These are phyloP conservation scores for Parus major DNA, from an alignment of 2,113 vertebrate species.

Conservation along the genomic window DNA sequence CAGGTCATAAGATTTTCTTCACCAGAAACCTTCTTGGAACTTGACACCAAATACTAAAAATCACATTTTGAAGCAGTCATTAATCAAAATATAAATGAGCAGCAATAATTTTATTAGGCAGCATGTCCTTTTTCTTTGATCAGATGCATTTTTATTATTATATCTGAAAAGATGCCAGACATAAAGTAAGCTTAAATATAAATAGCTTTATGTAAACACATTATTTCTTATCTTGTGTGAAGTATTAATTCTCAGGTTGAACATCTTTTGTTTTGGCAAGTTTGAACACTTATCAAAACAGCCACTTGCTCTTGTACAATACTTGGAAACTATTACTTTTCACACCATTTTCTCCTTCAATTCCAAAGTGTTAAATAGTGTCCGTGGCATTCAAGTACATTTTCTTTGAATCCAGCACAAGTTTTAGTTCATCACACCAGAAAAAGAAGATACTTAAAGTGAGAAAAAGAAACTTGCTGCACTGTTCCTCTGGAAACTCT, in stretches of 20 bases:
- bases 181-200: not conserved
- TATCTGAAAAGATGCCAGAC: not conserved
- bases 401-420: not conserved
- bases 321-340: not conserved
- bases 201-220: not conserved
- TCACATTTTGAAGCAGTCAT: not conserved
- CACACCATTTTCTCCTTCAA: not conserved
- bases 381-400: not conserved
- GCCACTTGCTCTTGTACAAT: not conserved
- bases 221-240: not conserved
- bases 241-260: not conserved
- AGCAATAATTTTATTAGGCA: not conserved
- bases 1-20: not conserved
- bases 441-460: not conserved
- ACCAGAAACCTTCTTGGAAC: not conserved
- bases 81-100: not conserved
- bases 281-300: not conserved
- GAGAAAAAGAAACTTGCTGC: not conserved
- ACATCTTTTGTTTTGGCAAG: not conserved
- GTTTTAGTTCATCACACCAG: not conserved
- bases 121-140: accelerated
- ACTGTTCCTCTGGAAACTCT: not conserved
- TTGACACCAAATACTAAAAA: not conserved
- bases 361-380: not conserved
- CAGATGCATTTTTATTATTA: not conserved